Evolutionary conservation across 2,113 vertebrate species (phyloP), one percentile per base, ranked within the genome.

Genomic region (Neolamprologus longior): DNA sequence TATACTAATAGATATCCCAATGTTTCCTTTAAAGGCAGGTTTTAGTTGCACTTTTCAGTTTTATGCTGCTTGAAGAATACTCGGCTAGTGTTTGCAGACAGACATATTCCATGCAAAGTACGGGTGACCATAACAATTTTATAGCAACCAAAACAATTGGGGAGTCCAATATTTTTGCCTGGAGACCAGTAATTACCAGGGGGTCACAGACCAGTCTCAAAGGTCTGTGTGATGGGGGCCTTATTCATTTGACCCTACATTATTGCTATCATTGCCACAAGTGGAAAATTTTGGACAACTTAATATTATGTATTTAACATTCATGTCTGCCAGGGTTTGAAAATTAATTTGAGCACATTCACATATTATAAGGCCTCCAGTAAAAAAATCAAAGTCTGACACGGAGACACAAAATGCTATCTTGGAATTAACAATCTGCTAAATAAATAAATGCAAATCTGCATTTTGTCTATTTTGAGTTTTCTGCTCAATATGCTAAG

Each of bases 281-380:
- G 31, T n/a, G 9, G 15, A 35, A 35, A 0, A n/a, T 7, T 11
- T 19, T 63, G 31, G 31, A 3, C 15, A 35, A 63, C 58, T 63
- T 63, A 63, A 63, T n/a, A 63, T n/a, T 63, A 63, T 63, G 17
- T 63, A 63, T 12, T 35, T 63, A 35, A 33, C 58, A 35, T 63
- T 63, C 1, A 35, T 63, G 31, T 63, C 9, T 63, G 58, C 28
- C 4, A 0, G 6, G 17, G 58, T 63, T 33, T 63, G 15, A 19
- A 63, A 63, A 0, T 81, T 66, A 21, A 85, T 52, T 63, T 4
- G 86, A 54, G 24, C 9, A 71, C 45, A 80, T 66, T 54, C 83
- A 61, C 19, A 66, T 24, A 76, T 85, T 28, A 57, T 84, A 84
- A 21, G 17, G 13, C 58, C 37, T 12, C 83, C 81, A 83, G 54